phyloP scores from a whole-genome alignment of 2,888 invertebrate genomes.

The Polydrusus tereticollis region DNA sequence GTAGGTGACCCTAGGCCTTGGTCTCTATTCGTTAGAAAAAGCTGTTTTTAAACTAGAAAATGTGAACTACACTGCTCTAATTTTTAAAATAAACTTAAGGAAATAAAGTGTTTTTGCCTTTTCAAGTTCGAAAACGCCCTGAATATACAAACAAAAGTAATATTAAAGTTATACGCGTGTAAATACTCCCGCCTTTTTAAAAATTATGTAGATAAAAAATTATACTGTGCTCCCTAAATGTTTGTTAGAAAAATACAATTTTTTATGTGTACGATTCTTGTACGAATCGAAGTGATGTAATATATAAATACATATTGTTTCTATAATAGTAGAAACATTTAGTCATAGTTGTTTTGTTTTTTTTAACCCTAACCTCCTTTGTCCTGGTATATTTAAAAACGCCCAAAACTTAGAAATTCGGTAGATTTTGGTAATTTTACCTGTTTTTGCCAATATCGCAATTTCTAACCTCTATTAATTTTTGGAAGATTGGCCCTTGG shows the following conservation, averaged over 20 bases:
- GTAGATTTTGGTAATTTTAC: too few species aligned
- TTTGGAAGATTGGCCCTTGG: too few species aligned
- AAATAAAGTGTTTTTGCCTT: neutral
- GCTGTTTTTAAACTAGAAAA: conserved; percentile 13
- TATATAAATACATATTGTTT: conserved; percentile 68
- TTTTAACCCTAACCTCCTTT: neutral
- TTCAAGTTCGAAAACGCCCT: conserved; percentile 11
- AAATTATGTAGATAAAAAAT: conserved; percentile 64
- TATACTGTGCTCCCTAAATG: conserved; percentile 66
- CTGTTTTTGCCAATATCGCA: too few species aligned
- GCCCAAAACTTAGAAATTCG: too few species aligned
- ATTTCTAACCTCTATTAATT: too few species aligned
- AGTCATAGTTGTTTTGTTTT: conserved; percentile 61
- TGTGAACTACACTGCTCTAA: neutral
- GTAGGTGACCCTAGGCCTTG: conserved; percentile 26
- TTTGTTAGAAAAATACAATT: conserved; percentile 66
- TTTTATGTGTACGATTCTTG: conserved; percentile 68
- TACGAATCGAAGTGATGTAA: conserved; percentile 67
- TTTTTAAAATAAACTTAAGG: conserved; percentile 17
- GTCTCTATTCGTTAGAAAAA: conserved; percentile 31
- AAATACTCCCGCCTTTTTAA: conserved; percentile 63
- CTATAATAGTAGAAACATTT: conserved; percentile 68
- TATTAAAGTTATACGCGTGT: conserved; percentile 58
- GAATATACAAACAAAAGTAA: conserved; percentile 30
- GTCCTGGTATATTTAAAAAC: too few species aligned